These are phyloP conservation scores for Cervus canadensis DNA, from an alignment of 2,113 vertebrate species.

Conservation along the genomic window DNA sequence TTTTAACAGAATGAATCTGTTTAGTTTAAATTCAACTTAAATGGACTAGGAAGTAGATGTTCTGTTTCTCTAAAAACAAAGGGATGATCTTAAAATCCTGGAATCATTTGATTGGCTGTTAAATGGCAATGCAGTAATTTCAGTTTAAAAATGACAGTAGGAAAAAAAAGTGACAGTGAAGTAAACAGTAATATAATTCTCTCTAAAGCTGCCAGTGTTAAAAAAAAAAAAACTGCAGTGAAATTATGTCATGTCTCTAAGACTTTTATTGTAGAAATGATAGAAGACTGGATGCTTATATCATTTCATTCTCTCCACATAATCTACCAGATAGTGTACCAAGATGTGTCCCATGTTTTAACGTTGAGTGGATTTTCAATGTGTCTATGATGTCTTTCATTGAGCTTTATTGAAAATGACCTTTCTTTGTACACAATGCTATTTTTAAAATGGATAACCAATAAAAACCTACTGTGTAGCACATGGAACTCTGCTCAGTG, in stretches of 20 bases:
- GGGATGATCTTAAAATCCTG: background rate
- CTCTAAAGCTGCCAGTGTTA: background rate
- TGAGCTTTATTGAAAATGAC: background rate
- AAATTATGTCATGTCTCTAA: background rate
- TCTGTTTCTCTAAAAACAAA: conserved; percentile 8
- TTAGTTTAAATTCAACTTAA: background rate
- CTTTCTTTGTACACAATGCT: background rate
- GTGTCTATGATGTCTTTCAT: background rate
- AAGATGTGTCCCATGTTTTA: background rate
- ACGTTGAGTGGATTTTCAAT: background rate
- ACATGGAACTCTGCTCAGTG: background rate
- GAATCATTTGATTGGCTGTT: background rate
- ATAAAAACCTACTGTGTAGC: background rate
- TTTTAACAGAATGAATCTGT: background rate
- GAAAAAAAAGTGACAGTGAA: background rate
- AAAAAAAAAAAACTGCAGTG: background rate
- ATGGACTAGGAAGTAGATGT: background rate
- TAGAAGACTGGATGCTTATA: background rate
- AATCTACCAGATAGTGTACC: background rate
- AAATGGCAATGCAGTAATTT: background rate
- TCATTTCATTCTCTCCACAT: background rate
- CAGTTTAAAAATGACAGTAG: background rate
- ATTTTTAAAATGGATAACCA: background rate
- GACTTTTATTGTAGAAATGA: background rate
- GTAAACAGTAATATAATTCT: background rate